Conservation (phyloP, 1,140 invertebrate species). For the Drosophila sechellia region DNA sequence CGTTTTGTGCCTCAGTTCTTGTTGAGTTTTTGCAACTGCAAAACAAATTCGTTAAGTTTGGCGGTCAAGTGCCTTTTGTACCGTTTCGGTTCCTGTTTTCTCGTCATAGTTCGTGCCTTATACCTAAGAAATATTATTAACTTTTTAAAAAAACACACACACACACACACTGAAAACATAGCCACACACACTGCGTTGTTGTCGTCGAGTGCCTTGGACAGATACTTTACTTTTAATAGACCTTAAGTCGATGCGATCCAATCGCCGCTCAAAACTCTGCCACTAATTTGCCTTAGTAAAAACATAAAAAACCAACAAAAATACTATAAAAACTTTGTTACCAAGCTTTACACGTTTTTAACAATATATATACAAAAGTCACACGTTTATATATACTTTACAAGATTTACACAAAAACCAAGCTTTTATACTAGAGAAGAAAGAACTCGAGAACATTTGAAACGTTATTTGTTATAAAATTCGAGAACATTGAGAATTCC, state of each 20-base stretch:
- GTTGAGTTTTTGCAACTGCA: conserved; percentile 47
- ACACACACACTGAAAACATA: conserved; percentile 4
- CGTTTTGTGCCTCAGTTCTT: conserved; percentile 70
- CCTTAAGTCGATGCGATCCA: conserved; percentile 38
- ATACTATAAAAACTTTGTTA: conserved; percentile 51
- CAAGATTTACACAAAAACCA: conserved; percentile 47
- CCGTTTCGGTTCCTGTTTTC: conserved; percentile 45
- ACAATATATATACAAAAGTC: conserved; percentile 36
- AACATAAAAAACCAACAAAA: conserved; percentile 11
- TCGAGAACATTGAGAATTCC: conserved; percentile 12
- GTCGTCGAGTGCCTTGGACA: conserved; percentile 73
- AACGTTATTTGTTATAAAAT: conserved; percentile 62
- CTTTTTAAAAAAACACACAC: neutral
- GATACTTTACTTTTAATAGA: conserved; percentile 51
- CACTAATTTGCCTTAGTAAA: conserved; percentile 75
- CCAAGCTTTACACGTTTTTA: conserved; percentile 63
- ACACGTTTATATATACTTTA: conserved; percentile 56
- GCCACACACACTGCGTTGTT: conserved; percentile 33
- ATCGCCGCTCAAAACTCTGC: conserved; percentile 47
- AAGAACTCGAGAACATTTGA: conserved; percentile 21
- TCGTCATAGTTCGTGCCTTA: conserved; percentile 66
- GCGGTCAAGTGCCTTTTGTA: conserved; percentile 57
- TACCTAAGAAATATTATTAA: conserved; percentile 32
- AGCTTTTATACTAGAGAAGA: conserved; percentile 54
- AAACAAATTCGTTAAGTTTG: conserved; percentile 50